Percentiles rank a stretch among this genome's conserved stretches.
Evolutionary conservation across 2,113 vertebrate genomes (phyloP).

Genomic region (Caretta caretta): DNA sequence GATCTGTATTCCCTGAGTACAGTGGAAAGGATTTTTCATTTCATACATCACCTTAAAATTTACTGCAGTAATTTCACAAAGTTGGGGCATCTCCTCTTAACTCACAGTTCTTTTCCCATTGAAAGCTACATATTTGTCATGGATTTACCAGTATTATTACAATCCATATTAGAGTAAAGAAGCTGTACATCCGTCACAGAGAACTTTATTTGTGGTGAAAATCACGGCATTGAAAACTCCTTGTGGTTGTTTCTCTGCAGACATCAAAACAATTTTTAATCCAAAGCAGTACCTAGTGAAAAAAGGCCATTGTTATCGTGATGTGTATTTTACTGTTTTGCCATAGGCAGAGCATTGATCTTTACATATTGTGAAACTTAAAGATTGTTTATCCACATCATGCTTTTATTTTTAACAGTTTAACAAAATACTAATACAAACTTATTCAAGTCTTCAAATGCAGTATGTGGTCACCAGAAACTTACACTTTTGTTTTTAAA

Average conservation of each 20-base stretch:
- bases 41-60: neutral
- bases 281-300: neutral
- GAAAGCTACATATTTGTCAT: neutral
- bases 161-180: neutral
- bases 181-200: neutral
- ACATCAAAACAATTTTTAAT: neutral
- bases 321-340: neutral
- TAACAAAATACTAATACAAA: neutral
- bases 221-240: neutral
- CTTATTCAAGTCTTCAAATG: neutral
- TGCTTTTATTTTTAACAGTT: neutral
- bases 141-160: neutral
- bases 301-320: neutral
- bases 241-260: neutral
- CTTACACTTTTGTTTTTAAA: neutral
- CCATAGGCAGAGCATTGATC: neutral
- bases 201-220: neutral
- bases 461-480: neutral
- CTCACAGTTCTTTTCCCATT: neutral
- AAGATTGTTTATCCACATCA: neutral
- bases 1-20: neutral
- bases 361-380: neutral
- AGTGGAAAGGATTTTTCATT: neutral
- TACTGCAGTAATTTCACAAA: neutral
- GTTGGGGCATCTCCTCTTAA: neutral